These are phyloP conservation scores for Temnothorax unifasciatus DNA, from an alignment of 2,888 invertebrate genomes.

Conservation along the genomic window DNA sequence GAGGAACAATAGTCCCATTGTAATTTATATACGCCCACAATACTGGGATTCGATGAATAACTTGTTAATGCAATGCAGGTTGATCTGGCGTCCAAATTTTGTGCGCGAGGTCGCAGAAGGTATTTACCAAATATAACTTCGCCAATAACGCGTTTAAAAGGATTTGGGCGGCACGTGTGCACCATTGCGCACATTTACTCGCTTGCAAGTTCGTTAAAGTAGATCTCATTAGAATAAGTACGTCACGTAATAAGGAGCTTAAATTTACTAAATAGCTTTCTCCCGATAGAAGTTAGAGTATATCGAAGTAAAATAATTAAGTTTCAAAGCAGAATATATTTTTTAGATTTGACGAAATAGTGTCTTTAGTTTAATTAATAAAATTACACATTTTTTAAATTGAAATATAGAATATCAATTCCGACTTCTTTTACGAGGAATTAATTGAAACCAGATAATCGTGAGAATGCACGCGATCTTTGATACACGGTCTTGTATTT, in stretches of 20 bases:
- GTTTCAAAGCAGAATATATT: background rate
- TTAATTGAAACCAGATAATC: background rate
- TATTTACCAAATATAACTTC: constrained; percentile 15
- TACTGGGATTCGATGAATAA: constrained; percentile 38
- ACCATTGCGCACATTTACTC: background rate
- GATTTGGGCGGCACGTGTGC: constrained; percentile 28
- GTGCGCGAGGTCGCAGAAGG: constrained; percentile 1
- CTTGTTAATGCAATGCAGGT: background rate
- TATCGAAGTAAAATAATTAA: background rate
- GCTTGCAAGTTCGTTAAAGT: constrained; percentile 13
- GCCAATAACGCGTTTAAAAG: constrained; percentile 32
- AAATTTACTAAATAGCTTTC: background rate
- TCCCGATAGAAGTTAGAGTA: background rate
- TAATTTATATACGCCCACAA: constrained; percentile 42
- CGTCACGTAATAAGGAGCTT: constrained; percentile 40
- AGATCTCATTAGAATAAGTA: constrained; percentile 28
- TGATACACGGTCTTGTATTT: background rate
- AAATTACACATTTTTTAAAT: background rate
- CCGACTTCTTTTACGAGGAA: background rate
- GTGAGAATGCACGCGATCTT: background rate
- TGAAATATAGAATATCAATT: background rate
- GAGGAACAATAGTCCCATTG: constrained; percentile 32
- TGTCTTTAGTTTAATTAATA: background rate
- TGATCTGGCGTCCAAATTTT: constrained; percentile 16
- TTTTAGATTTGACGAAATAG: background rate